A percentile compares a stretch with the other conserved stretches of the same genome.
Evolutionary conservation across 2,888 invertebrate genomes (phyloP).

Genomic region (Oegoconia quadripuncta): DNA sequence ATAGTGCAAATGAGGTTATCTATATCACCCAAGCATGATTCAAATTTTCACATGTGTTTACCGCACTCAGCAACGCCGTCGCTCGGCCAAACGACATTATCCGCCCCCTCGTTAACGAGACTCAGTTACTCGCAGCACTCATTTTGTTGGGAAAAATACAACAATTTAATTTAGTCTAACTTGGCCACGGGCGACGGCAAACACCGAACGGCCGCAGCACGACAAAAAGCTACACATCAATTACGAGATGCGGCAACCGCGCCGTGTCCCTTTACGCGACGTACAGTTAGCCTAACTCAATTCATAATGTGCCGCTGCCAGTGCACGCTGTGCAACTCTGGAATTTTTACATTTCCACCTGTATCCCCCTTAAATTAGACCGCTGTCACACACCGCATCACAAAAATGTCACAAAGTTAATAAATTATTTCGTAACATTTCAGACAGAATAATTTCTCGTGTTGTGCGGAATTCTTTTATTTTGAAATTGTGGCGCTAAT

Average conservation of each 20-base stretch:
- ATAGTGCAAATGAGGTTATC: constrained; percentile 1
- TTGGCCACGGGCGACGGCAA: constrained; percentile 56
- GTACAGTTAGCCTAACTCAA: constrained; percentile 59
- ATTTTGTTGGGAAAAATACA: constrained; percentile 71
- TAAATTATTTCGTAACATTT: constrained; percentile 5
- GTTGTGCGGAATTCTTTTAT: too few relatives aligned
- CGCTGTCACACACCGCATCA: constrained; percentile 24
- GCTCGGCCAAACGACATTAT: constrained; percentile 52
- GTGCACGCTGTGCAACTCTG: constrained; percentile 33
- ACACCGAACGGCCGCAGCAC: constrained; percentile 53
- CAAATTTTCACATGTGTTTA: constrained; percentile 29
- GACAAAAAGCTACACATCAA: constrained; percentile 73
- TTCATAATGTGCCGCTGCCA: constrained; percentile 52
- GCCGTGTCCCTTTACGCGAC: constrained; percentile 48
- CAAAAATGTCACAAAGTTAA: constrained; percentile 17
- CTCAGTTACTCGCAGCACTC: constrained; percentile 47
- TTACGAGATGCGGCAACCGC: constrained; percentile 44
- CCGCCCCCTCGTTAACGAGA: constrained; percentile 51
- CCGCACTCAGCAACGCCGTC: constrained; percentile 26
- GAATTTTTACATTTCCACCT: constrained; percentile 51
- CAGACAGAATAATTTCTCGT: neutral
- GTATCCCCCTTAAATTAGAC: constrained; percentile 22
- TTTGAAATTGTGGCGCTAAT: too few relatives aligned
- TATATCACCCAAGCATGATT: constrained; percentile 1
- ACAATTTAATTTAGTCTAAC: constrained; percentile 75